Base-by-base conservation (phyloP, 2,797 vertebrate species). In the Valencia hispanica region DNA sequence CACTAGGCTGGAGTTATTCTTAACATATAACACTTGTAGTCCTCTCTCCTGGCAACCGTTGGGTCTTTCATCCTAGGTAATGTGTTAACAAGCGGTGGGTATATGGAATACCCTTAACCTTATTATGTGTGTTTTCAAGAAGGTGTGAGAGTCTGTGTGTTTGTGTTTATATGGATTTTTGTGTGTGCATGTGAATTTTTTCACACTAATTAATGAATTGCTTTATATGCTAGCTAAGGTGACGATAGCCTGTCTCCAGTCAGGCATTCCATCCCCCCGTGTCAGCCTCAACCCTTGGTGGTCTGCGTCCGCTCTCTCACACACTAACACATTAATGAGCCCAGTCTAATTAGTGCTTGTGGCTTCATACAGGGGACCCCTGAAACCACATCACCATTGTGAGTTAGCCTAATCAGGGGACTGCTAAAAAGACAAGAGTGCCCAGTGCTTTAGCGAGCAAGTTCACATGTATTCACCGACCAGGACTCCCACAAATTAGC, bases 131-230 rank as follows among this genome's bases (percentile, higher is more conserved):
- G 77, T 90, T 89, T n/a, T 25, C 63, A 4, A 15, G 5, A 48
- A 85, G 68, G 86, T 82, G 89, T 83, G 65, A 79, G 78, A 79
- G 84, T 86, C 81, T 75, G 85, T 84, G 81, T 79, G 79, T 68
- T 27, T 68, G 65, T 53, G 25, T 74, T 75, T 53, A 70, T 72
- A 77, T 82, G 82, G 78, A 70, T 74, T 74, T 81, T 73, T 83
- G 77, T 83, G 83, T 74, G 89, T 87, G 81, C 84, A 86, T 90
- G 89, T 86, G 84, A n/a, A n/a, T 87, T 78, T 92, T 94, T 94
- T 95, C 93, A 90, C 94, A 94, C 94, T 91, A 94, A 94, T 94
- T 95, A 95, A 94, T 91, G 83, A 94, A 91, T 93, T 84, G 90
- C 91, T 94, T 93, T 94, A 91, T 90, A 85, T 87, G 89, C 89